Conservation (phyloP, 2,797 vertebrate genomes). For the Podargus strigoides region DNA sequence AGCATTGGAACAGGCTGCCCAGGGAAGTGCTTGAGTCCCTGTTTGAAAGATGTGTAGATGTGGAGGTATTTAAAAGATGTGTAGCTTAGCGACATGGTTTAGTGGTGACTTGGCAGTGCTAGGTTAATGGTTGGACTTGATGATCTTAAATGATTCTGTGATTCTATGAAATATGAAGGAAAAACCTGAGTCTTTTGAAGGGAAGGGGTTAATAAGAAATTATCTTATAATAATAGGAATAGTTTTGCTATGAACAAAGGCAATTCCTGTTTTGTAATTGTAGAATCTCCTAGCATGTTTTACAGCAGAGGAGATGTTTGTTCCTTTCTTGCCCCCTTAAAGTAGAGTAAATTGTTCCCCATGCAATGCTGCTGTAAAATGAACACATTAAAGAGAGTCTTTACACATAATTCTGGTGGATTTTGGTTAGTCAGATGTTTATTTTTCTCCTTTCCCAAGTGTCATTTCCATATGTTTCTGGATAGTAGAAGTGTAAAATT, state of each 20-base stretch:
- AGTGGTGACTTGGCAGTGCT: no score
- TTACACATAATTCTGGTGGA: neutral
- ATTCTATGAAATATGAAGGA: neutral
- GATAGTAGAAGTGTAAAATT: neutral
- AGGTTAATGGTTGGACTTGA: no score
- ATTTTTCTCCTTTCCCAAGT: neutral
- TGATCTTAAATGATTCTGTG: no score
- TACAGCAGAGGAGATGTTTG: neutral
- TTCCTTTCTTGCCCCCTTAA: neutral
- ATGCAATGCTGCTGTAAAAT: neutral
- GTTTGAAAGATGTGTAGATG: no score
- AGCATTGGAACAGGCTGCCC: no score
- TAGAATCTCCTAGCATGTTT: neutral
- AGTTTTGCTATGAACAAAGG: neutral
- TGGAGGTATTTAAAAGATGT: no score
- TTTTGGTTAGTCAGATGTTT: neutral
- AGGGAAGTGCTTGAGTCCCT: no score
- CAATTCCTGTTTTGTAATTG: neutral
- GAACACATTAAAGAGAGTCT: neutral
- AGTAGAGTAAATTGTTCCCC: neutral
- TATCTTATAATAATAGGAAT: neutral
- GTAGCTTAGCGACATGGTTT: no score
- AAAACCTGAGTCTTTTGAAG: neutral
- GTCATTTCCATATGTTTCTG: neutral
- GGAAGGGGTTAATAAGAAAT: neutral